phyloP scores from a whole-genome alignment of 2,888 invertebrate species.

The Chironomus tentans region DNA sequence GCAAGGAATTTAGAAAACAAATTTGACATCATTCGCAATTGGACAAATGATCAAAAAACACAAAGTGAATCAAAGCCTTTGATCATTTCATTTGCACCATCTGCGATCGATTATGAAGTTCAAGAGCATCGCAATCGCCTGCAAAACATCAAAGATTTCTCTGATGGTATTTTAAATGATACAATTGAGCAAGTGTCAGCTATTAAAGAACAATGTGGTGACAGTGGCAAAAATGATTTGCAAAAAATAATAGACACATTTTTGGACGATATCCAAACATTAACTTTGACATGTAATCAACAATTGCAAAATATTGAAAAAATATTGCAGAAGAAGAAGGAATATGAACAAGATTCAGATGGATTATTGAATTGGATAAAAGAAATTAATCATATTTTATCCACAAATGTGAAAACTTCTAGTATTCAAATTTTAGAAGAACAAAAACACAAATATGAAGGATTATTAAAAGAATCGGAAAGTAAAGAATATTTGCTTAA shows the following conservation, averaged over 20 bases:
- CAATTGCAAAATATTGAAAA: constrained; percentile 66
- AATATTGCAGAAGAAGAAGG: constrained; percentile 63
- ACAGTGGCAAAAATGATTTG: constrained; percentile 55
- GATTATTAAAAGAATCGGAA: constrained; percentile 63
- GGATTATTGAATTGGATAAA: constrained; percentile 81
- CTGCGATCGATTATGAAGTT: constrained; percentile 75
- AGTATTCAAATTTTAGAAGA: constrained; percentile 77
- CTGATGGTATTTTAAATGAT: constrained; percentile 63
- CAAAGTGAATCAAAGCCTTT: constrained; percentile 47
- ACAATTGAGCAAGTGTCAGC: constrained; percentile 65
- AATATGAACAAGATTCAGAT: constrained; percentile 72
- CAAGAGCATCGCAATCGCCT: constrained; percentile 65
- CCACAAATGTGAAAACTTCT: constrained; percentile 68
- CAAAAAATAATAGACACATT: constrained; percentile 60
- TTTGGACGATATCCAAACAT: constrained; percentile 58
- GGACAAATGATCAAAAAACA: constrained; percentile 60
- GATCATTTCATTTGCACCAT: constrained; percentile 60
- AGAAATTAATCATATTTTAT: constrained; percentile 79
- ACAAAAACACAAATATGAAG: constrained; percentile 77
- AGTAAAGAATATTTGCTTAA: constrained; percentile 61
- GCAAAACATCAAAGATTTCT: constrained; percentile 66
- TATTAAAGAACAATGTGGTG: constrained; percentile 73
- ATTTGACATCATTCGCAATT: constrained; percentile 66
- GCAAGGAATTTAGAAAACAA: constrained; percentile 69
- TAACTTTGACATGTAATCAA: constrained; percentile 36